These are phyloP conservation scores for Brachylomia viminalis DNA, from an alignment of 2,888 invertebrate species.

Conservation along the genomic window DNA sequence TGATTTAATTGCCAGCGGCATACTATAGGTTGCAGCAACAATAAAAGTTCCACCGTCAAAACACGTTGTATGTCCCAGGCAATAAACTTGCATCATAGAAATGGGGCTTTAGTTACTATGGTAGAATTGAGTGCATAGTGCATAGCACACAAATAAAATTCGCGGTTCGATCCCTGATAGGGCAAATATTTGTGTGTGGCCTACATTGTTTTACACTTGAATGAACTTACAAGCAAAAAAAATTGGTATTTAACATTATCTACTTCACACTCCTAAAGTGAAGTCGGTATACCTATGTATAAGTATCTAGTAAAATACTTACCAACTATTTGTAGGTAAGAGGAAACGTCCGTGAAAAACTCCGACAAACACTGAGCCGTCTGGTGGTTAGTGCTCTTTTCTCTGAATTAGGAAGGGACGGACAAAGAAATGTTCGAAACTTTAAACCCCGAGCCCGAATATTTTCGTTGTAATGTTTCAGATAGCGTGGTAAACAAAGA, in stretches of 20 bases:
- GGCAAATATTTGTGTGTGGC: conserved; percentile 24
- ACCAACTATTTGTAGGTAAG: neutral
- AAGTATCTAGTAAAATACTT: no score
- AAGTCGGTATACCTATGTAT: no score
- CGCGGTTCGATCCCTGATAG: neutral
- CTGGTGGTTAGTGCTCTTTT: neutral
- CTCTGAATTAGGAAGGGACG: neutral
- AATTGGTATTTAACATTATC: neutral
- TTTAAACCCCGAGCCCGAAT: neutral
- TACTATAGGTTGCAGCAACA: no score
- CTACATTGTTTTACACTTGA: conserved; percentile 5
- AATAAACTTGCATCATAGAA: no score
- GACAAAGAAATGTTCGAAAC: neutral
- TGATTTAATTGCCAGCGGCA: no score
- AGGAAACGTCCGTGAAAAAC: neutral
- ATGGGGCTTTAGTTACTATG: no score
- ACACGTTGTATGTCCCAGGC: no score
- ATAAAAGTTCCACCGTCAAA: no score
- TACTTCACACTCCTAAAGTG: neutral
- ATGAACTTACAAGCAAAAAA: neutral
- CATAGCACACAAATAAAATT: conserved; percentile 5
- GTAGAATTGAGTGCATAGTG: neutral
- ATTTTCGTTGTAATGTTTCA: neutral
- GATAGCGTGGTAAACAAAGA: neutral
- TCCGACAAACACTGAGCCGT: neutral